phyloP scores from a whole-genome alignment of 2,113 vertebrate species.

The Scomber japonicus region DNA sequence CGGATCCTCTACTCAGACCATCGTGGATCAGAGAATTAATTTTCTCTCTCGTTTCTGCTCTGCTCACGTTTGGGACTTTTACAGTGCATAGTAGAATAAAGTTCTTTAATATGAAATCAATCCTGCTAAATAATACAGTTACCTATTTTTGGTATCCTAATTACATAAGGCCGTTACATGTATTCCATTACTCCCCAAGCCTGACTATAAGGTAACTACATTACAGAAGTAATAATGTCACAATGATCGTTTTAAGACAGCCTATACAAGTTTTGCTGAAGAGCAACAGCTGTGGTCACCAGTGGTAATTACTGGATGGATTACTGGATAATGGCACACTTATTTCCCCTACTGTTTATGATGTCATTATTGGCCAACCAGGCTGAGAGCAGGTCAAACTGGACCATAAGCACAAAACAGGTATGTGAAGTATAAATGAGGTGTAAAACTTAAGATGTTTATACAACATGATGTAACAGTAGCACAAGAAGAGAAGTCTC shows the following conservation, averaged over 20 bases:
- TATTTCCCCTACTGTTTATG: background rate
- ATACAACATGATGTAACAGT: no score
- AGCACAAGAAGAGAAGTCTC: no score
- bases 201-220: background rate
- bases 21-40: no score
- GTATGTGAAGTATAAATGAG: background rate
- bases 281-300: slow-evolving; percentile 44
- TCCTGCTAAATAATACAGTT: no score
- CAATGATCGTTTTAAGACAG: background rate
- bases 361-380: background rate
- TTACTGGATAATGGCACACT: background rate
- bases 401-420: background rate
- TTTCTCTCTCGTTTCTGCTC: no score
- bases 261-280: background rate
- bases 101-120: no score
- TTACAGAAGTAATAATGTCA: background rate
- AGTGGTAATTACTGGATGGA: slow-evolving; percentile 2
- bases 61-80: no score
- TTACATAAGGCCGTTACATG: no score
- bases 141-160: no score
- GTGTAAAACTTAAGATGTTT: background rate
- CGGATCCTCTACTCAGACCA: no score
- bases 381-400: background rate
- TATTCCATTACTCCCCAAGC: background rate
- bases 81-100: no score